Conservation (phyloP, 2,888 invertebrate genomes). For the Habroteleia sp. region DNA sequence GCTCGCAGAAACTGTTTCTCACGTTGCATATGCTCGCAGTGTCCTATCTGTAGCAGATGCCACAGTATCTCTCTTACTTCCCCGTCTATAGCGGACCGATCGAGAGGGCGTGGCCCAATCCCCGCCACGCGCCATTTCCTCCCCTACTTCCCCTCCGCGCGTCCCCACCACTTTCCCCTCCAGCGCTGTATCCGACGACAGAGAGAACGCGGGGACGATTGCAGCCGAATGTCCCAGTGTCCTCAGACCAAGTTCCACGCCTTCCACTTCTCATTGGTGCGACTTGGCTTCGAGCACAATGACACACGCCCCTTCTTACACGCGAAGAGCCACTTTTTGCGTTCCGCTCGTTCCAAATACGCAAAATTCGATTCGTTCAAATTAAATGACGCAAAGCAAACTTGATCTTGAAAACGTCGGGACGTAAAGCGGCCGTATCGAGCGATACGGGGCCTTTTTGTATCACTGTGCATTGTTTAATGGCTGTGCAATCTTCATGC, state of each 20-base stretch:
- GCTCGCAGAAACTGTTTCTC: constrained; percentile 39
- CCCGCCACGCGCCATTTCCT: constrained; percentile 64
- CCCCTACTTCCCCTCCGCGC: constrained; percentile 57
- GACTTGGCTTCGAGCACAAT: constrained; percentile 74
- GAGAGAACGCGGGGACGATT: constrained; percentile 51
- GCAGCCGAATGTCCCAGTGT: constrained; percentile 61
- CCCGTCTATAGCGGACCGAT: constrained; percentile 56
- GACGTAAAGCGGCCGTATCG: constrained; percentile 3
- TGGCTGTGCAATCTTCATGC: not conserved
- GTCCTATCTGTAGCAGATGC: constrained; percentile 68
- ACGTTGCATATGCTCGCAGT: constrained; percentile 55
- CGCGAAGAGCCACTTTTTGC: constrained; percentile 27
- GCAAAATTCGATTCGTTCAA: constrained; percentile 51
- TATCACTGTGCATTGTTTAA: constrained; percentile 11
- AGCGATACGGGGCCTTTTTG: too few relatives aligned
- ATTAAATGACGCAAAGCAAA: constrained; percentile 41
- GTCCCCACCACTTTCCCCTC: constrained; percentile 60
- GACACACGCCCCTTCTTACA: constrained; percentile 74
- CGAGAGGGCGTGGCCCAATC: constrained; percentile 55
- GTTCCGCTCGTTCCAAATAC: constrained; percentile 8
- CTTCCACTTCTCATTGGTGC: constrained; percentile 72
- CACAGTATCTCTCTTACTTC: constrained; percentile 65
- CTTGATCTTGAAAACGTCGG: constrained; percentile 43
- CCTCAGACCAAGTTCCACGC: constrained; percentile 59
- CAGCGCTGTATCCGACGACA: constrained; percentile 53